Evolutionary conservation across 2,797 vertebrate species (phyloP).

Genomic region (Aselliscus stoliczkanus): DNA sequence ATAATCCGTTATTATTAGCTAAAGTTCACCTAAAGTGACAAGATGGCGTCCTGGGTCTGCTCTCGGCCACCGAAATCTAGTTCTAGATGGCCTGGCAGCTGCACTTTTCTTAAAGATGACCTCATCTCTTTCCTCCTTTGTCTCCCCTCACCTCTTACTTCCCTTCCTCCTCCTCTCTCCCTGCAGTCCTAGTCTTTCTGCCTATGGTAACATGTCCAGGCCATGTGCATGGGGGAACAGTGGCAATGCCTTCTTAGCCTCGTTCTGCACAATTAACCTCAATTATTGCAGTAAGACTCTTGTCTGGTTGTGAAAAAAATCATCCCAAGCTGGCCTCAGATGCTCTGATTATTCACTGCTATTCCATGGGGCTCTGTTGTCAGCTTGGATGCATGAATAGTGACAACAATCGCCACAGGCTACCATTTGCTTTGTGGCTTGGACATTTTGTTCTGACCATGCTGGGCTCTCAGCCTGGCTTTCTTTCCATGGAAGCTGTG

Average conservation of each 20-base stretch:
- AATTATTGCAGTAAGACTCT: not conserved
- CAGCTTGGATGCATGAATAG: not conserved
- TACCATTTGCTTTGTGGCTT: not conserved
- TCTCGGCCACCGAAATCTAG: no score
- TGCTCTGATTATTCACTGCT: conserved; percentile 19
- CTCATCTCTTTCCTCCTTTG: no score
- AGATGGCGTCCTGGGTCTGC: no score
- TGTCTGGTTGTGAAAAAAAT: not conserved
- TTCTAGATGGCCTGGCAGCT: no score
- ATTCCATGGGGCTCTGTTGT: not conserved
- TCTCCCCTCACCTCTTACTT: no score
- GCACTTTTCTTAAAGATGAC: no score
- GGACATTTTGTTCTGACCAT: conserved; percentile 1
- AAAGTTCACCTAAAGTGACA: no score
- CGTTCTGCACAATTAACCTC: not conserved
- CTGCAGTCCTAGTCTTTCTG: no score
- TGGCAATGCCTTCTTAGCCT: not conserved
- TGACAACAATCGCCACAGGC: not conserved
- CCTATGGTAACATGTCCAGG: not conserved
- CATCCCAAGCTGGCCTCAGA: not conserved
- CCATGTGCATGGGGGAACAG: not conserved
- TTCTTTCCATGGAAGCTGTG: not conserved
- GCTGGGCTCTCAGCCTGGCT: not conserved
- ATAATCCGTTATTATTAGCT: no score
- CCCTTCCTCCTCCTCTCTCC: no score